Base-by-base conservation (phyloP, 2,113 vertebrate species). In the Neodontobutis hainanensis region DNA sequence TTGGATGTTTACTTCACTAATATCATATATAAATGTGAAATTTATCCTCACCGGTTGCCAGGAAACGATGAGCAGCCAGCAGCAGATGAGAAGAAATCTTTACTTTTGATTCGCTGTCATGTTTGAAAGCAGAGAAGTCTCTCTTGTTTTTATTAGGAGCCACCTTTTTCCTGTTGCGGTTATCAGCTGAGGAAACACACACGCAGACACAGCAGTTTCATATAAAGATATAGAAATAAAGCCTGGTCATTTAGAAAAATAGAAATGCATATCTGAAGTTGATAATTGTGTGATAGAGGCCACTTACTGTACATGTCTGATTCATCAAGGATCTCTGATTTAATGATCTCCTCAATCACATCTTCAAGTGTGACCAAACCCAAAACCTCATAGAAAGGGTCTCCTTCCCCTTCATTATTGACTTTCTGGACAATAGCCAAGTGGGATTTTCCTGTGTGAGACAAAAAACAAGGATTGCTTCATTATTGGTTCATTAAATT, bases 371-470 rank as follows among this genome's bases (percentile, higher is more conserved):
- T 99, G 78, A 99, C 96, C 85, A 99, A 71, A 14, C 97, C 97
- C 88, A 97, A 34, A 52, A 99, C 97, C 80, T 99, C 96, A 0
- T 99, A 99, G 92, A 99, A 99, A 0, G 97, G 97, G 71, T 99
- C 97, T 0, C 97, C 96, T 44, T 98, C 96, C 0, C 97, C 97
- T 81, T 98, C 97, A 0, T 94, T 99, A 89, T 99, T 99, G 68
- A 99, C 97, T 88, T 95, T 99, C 93, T 99, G 97, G 75, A 99
- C 97, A 0, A 99, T 98, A 78, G 97, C 97, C 94, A 99, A 86
- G 86, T 99, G 97, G 3, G 97, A 99, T 59, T 97, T 98, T 55
- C 97, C 97, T 99, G 64, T n/a, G 59, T 0, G 19, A 16, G 62
- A 68, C 11, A 73, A 43, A 78, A 2, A 58, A 14, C 19, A 5